These are phyloP conservation scores for Cantharis rustica DNA, from an alignment of 2,888 invertebrate species.

Conservation along the genomic window DNA sequence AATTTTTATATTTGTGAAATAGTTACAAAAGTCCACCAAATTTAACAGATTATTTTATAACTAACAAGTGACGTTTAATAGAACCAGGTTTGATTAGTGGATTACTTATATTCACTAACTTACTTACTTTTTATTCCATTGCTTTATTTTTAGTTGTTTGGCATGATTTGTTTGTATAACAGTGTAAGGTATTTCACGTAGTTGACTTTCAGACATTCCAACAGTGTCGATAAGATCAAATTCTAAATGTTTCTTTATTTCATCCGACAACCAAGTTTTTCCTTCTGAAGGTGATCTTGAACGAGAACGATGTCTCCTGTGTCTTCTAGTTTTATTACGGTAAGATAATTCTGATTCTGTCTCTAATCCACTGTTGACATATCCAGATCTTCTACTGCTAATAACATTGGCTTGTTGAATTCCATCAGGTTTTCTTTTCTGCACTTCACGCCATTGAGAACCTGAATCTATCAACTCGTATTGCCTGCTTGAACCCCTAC, in stretches of 20 bases:
- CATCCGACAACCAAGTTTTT: constrained; percentile 75
- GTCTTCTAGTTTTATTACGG: constrained; percentile 45
- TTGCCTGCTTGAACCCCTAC: constrained; percentile 54
- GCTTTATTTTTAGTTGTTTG: constrained; percentile 63
- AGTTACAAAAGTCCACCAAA: no score
- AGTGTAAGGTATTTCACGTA: constrained; percentile 87
- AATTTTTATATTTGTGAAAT: not conserved
- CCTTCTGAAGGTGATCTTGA: constrained; percentile 73
- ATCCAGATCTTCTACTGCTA: constrained; percentile 58
- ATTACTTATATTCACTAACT: not conserved
- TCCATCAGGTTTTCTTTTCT: constrained; percentile 68
- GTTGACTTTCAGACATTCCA: constrained; percentile 86
- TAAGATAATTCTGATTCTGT: constrained; percentile 57
- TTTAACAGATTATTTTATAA: no score
- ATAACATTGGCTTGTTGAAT: constrained; percentile 75
- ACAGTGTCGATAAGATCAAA: constrained; percentile 86
- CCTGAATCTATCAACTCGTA: constrained; percentile 85
- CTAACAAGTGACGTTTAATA: not conserved
- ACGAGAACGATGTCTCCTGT: constrained; percentile 57
- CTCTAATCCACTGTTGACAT: constrained; percentile 55
- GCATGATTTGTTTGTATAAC: constrained; percentile 77
- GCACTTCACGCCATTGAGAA: constrained; percentile 87
- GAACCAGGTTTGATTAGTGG: not conserved
- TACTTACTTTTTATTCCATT: constrained; percentile 43
- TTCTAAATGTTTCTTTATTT: constrained; percentile 84